Base-by-base conservation (phyloP, 2,888 invertebrate genomes). In the Rhodophaea formosa region DNA sequence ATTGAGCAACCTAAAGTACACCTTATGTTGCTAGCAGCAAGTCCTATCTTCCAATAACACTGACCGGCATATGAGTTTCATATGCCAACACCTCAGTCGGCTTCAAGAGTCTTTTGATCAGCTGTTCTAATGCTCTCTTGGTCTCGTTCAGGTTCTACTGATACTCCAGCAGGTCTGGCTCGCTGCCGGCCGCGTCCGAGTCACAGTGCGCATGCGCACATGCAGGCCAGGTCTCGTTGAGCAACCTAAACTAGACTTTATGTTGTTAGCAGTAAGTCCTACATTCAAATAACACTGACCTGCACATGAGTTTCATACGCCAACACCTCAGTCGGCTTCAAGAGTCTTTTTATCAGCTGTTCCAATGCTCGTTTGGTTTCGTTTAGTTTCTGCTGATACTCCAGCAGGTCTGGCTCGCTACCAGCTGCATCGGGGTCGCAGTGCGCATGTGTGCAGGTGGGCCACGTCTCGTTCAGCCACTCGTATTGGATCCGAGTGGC, bases 401-500 rank as follows among this genome's bases (percentile, higher is more conserved):
- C 63, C 7, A 76, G 56, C 12, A 83, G 71, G 60, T 92, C 92
- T n/a, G 83, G 88, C 0, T 81, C 71, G 68, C 3, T 29, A 14
- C 42, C 80, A 39, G 59, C 76, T 32, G 67, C 83, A 68, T 62
- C 82, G 58, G 71, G 62, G 53, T 73, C 70, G 71, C 86, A 88
- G 17, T 93, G 92, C 17, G 82, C 77, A 60, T 86, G 83, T 64
- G 77, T 80, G 52, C 95, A 94, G 0, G 86, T 83, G 53, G 93
- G 93, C 94, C 95, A 95, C 43, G 94, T 94, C 56, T 93, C 93
- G 66, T 94, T 93, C 56, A 97, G 85, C 97, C 98, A 98, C 82
- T 98, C 97, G 82, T 97, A 98, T 73, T 97, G 97, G 10, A 98
- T 89, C 67, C 95, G 95, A n/a, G 94, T 94, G 8, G 95, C 93